Evolutionary conservation across 2,797 vertebrate species (phyloP).

Genomic region (Aulostomus chinensis): DNA sequence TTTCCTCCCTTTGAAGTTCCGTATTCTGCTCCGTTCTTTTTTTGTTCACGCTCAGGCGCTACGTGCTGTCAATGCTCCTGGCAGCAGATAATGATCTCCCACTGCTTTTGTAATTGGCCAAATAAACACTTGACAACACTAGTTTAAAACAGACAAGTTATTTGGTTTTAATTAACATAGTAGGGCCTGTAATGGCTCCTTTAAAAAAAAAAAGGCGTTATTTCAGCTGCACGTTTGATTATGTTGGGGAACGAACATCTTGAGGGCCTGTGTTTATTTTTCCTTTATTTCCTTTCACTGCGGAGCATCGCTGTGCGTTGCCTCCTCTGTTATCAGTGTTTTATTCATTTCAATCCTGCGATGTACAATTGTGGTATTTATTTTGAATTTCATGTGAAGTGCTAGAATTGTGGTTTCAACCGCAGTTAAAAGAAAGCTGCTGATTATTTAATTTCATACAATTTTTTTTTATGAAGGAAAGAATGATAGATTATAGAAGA

Average conservation of each 20-base stretch:
- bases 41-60: constrained; percentile 73
- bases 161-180: constrained; percentile 87
- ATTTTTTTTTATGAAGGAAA: background rate
- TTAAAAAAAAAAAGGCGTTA: constrained; percentile 83
- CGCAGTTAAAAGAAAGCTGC: constrained; percentile 5
- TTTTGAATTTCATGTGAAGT: constrained; percentile 62
- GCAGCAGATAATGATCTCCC: constrained; percentile 98
- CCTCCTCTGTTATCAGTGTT: constrained; percentile 64
- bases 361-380: constrained; percentile 63
- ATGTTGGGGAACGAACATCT: constrained; percentile 73
- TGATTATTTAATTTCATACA: background rate
- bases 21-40: constrained; percentile 65
- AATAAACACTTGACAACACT: constrained; percentile 94
- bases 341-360: constrained; percentile 60
- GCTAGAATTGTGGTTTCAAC: constrained; percentile 55
- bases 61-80: constrained; percentile 80
- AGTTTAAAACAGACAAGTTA: constrained; percentile 85
- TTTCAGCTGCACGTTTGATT: constrained; percentile 83
- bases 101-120: constrained; percentile 99
- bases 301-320: constrained; percentile 52
- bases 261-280: constrained; percentile 76
- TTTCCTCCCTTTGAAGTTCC: constrained; percentile 68
- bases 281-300: constrained; percentile 63
- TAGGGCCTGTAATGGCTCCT: constrained; percentile 82
- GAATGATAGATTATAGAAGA: constrained; percentile 11